Evolutionary conservation across 2,888 invertebrate genomes (phyloP).

Genomic region (Heteromyza rotundicornis): DNA sequence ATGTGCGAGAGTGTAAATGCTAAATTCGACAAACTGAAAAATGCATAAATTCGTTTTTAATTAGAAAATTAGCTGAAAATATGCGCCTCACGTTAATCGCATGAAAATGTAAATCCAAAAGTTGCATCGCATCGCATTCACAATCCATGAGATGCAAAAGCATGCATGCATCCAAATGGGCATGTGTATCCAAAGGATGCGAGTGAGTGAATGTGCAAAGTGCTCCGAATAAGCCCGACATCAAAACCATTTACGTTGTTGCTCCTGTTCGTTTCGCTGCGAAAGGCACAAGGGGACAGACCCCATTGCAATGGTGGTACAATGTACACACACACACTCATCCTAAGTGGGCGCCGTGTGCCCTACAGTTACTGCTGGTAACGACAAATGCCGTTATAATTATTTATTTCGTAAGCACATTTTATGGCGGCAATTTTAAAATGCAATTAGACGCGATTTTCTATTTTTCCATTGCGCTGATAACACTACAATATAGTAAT

Average conservation of each 20-base stretch:
- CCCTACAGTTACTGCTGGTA: too few relatives aligned
- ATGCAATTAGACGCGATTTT: slow-evolving; percentile 53
- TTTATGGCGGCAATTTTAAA: slow-evolving; percentile 57
- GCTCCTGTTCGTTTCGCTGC: slow-evolving; percentile 11
- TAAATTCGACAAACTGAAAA: slow-evolving; percentile 49
- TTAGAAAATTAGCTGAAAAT: slow-evolving; percentile 63
- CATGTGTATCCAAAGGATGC: too few relatives aligned
- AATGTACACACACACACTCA: too few relatives aligned
- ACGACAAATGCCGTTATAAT: slow-evolving; percentile 53
- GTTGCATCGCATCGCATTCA: slow-evolving; percentile 23
- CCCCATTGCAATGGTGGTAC: too few relatives aligned
- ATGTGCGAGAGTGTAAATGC: slow-evolving; percentile 29
- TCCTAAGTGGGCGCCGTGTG: slow-evolving; percentile 20
- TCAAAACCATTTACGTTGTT: slow-evolving; percentile 23
- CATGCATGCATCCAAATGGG: neutral
- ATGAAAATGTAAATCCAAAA: slow-evolving; percentile 41
- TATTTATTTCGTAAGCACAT: slow-evolving; percentile 59
- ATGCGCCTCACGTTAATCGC: slow-evolving; percentile 64
- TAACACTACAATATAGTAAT: slow-evolving; percentile 22
- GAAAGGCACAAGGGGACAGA: too few relatives aligned
- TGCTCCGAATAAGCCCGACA: slow-evolving; percentile 13
- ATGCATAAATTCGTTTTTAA: slow-evolving; percentile 63
- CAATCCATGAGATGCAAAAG: slow-evolving; percentile 5
- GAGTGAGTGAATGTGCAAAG: neutral
- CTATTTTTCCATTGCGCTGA: slow-evolving; percentile 27